A percentile compares a stretch with the other conserved stretches of the same genome.
phyloP scores from a whole-genome alignment of 1,140 invertebrate genomes.

The Drosophila baimaii region DNA sequence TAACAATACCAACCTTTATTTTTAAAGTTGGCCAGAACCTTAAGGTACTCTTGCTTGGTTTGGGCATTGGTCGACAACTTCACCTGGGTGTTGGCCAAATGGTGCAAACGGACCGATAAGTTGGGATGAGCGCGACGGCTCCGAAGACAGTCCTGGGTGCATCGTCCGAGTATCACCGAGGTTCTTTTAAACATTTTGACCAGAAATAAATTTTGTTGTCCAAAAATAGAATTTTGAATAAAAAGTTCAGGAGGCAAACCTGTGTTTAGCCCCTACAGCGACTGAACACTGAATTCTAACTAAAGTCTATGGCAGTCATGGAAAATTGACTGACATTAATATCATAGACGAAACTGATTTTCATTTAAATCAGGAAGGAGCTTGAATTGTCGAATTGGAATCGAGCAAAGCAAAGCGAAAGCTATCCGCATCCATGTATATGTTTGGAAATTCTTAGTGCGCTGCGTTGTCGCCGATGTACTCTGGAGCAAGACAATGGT shows the following conservation, averaged over 20 bases:
- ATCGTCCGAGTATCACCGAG: background rate
- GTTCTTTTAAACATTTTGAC: constrained; percentile 1
- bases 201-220: background rate
- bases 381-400: too few species aligned
- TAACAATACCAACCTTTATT: background rate
- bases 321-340: background rate
- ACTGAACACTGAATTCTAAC: constrained; percentile 9
- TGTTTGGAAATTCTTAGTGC: too few species aligned
- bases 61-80: too few species aligned
- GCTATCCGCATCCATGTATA: too few species aligned
- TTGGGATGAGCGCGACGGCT: background rate
- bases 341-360: background rate
- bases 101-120: background rate
- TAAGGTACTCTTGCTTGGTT: background rate
- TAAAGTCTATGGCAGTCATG: too few species aligned
- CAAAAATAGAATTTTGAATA: background rate
- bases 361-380: too few species aligned
- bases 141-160: background rate
- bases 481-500: too few species aligned
- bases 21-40: background rate
- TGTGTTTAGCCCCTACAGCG: background rate
- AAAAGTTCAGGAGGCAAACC: background rate
- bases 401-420: too few species aligned
- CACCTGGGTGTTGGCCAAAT: background rate
- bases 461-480: too few species aligned